These are phyloP conservation scores for Natrix natrix DNA, from an alignment of 2,797 vertebrate genomes.

Conservation along the genomic window DNA sequence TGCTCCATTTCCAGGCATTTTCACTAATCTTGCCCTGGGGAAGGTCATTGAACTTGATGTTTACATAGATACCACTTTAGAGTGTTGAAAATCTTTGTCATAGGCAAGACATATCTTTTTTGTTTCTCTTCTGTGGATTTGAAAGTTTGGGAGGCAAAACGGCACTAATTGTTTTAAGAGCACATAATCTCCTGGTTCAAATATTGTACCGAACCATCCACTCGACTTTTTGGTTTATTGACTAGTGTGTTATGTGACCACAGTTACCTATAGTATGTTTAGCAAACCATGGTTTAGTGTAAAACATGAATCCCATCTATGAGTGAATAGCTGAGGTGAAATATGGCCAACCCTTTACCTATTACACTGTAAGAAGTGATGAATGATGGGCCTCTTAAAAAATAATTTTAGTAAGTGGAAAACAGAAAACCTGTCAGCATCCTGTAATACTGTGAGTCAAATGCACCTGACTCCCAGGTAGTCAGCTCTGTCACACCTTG, in stretches of 20 bases:
- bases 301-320: neutral
- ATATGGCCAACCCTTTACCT: neutral
- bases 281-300: neutral
- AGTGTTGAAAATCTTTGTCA: neutral
- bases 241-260: neutral
- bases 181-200: neutral
- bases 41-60: neutral
- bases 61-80: neutral
- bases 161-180: neutral
- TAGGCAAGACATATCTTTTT: neutral
- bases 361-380: neutral
- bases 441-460: neutral
- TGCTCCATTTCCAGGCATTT: neutral
- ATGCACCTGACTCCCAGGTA: neutral
- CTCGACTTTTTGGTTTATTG: neutral
- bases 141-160: neutral
- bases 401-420: neutral
- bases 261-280: neutral
- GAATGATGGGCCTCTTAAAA: neutral
- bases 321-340: neutral
- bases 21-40: neutral
- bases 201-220: neutral
- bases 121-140: neutral
- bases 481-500: slow-evolving; percentile 9
- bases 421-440: neutral